Base-by-base conservation (phyloP, 2,888 invertebrate species). In the Cordilura impudica region DNA sequence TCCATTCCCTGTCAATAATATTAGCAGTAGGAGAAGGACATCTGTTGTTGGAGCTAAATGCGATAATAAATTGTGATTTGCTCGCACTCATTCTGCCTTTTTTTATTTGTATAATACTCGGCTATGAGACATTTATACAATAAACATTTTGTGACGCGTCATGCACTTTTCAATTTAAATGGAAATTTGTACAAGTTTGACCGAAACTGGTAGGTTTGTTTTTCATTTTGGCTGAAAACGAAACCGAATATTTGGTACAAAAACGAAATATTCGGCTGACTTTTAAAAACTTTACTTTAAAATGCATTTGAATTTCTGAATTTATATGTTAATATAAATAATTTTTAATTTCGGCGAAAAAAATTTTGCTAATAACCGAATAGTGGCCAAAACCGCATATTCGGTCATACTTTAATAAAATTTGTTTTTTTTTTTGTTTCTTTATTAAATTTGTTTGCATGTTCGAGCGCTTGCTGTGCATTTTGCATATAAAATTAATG, bases 181-280 rank as follows among this genome's bases (percentile, higher is more conserved):
- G 82, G 83, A 86, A 84, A 86, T 86, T 85, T 84, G 82, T 80
- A n/a, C n/a, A n/a, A n/a, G n/a, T n/a, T n/a, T n/a, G n/a, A n/a
- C n/a, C n/a, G n/a, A n/a, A n/a, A n/a, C n/a, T n/a, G n/a, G n/a
- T n/a, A n/a, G n/a, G n/a, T n/a, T n/a, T n/a, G n/a, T n/a, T n/a
- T n/a, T n/a, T n/a, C n/a, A n/a, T n/a, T n/a, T n/a, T n/a, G n/a
- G n/a, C n/a, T n/a, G n/a, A n/a, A n/a, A n/a, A n/a, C n/a, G n/a
- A n/a, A n/a, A n/a, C n/a, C n/a, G n/a, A n/a, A n/a, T n/a, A n/a
- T n/a, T n/a, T n/a, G n/a, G n/a, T n/a, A n/a, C n/a, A n/a, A n/a
- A n/a, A n/a, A n/a, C n/a, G n/a, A n/a, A n/a, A n/a, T n/a, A n/a
- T n/a, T n/a, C n/a, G n/a, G n/a, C n/a, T n/a, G n/a, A n/a, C n/a